Evolutionary conservation across 2,888 invertebrate genomes (phyloP).

Genomic region (Eilema depressum): DNA sequence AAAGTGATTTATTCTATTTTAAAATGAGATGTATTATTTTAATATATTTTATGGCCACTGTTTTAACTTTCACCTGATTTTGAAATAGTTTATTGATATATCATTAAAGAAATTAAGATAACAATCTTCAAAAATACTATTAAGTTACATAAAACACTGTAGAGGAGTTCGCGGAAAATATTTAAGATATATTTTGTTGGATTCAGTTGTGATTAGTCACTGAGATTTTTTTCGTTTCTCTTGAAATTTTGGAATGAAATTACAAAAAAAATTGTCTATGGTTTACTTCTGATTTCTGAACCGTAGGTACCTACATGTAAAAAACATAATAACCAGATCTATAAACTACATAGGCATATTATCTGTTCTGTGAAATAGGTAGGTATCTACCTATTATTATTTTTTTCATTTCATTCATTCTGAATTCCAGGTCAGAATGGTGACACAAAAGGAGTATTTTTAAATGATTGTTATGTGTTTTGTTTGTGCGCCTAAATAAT

Average conservation of each 20-base stretch:
- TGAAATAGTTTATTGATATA: background rate
- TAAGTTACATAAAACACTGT: background rate
- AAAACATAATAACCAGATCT: no score
- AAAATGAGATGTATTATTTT: background rate
- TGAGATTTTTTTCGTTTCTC: background rate
- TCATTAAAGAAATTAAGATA: conserved; percentile 3
- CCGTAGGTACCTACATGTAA: no score
- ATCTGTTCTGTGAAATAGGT: no score
- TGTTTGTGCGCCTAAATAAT: no score
- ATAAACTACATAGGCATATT: no score
- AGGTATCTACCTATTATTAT: no score
- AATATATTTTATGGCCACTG: background rate
- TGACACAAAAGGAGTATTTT: no score
- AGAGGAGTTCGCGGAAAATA: background rate
- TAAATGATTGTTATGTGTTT: no score
- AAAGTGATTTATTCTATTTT: background rate
- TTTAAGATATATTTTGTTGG: background rate
- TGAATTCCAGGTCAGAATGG: no score
- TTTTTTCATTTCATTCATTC: no score
- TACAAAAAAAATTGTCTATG: no score
- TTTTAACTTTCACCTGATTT: conserved; percentile 8
- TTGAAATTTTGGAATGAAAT: background rate
- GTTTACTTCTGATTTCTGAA: no score
- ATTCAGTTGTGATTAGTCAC: background rate
- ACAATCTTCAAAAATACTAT: background rate